Evolutionary conservation across 35 echinoderm and acorn worm genomes (phyloP), one percentile per base, ranked within the genome.

Genomic region (Nesometra sesokonis): DNA sequence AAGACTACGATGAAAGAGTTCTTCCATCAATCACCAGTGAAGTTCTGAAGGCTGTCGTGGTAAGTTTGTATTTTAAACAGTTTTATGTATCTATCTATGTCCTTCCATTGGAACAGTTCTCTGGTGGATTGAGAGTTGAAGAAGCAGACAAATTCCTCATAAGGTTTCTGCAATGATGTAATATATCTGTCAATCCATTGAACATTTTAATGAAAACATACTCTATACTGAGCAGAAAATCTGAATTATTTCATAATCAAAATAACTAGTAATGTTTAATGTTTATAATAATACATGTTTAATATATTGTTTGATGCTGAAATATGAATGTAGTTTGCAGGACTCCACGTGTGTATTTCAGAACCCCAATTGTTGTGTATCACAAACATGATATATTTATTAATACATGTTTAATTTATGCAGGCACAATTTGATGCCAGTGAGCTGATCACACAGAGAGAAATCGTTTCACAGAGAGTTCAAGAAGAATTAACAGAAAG

Each of bases 371-470:
- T n/a, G n/a, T n/a, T n/a, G n/a, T 78, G 5, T 78, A 30, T 78
- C 23, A 78, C 5, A 5, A 3, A 8, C 3, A 8, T 32, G 27
- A 78, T 3, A 3, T 30, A 8, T 78, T 78, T 81, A 21, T 35
- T 81, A 35, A 43, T 15, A 4, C 15, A 43, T 43, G 11, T 46
- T 85, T 11, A 27, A 32, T 89, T 35, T 31, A 32, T 39, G 13
- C 85, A 98, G 95, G 95, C 95, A 36, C 95, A 98, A 90, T 98
- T 98, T 88, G 95, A 98, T 86, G 95, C 95, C 17, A 85, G 92
- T 52, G 95, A 98, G 78, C 87, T 98, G 47, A 98, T 98, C 82
- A 98, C 95, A 85, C 95, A 98, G 92, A 98, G 95, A 90, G 95
- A 98, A 78, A 79, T 91, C 3, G 95, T 98, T 8, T 98, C 95